A percentile compares a stretch with the other conserved stretches of the same genome.
phyloP scores from a whole-genome alignment of 2,888 invertebrate species.

The Dilophus febrilis region DNA sequence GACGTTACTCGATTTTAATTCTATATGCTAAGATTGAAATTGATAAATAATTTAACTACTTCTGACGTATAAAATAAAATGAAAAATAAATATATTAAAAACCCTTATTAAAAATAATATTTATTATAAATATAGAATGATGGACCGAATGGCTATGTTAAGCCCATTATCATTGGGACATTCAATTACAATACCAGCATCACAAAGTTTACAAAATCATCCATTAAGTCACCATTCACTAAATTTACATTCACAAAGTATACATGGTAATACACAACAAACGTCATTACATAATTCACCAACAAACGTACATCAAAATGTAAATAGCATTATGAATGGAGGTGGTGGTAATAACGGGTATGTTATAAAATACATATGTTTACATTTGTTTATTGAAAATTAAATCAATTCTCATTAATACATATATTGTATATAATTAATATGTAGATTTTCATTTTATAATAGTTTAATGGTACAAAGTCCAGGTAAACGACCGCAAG shows the following conservation, averaged over 20 bases:
- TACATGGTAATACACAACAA: too few species aligned
- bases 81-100: too few species aligned
- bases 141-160: slow-evolving; percentile 31
- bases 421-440: not conserved
- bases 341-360: slow-evolving; percentile 30
- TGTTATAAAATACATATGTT: slow-evolving; percentile 2
- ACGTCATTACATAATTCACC: slow-evolving; percentile 11
- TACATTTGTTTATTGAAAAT: not conserved
- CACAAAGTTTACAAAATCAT: slow-evolving; percentile 23
- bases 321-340: slow-evolving; percentile 30
- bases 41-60: too few species aligned
- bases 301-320: slow-evolving; percentile 25
- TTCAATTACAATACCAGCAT: slow-evolving; percentile 23
- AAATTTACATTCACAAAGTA: slow-evolving; percentile 12
- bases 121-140: slow-evolving; percentile 20
- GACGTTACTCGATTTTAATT: too few species aligned
- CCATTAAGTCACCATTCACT: slow-evolving; percentile 16
- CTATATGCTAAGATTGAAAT: too few species aligned
- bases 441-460: slow-evolving; percentile 20
- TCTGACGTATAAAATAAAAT: too few species aligned
- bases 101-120: too few species aligned
- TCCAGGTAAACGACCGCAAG: slow-evolving; percentile 39
- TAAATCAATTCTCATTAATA: not conserved
- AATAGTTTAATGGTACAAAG: slow-evolving; percentile 10
- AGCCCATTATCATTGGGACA: slow-evolving; percentile 30